Evolutionary conservation across 2,113 vertebrate species (phyloP).

Genomic region (Xerus inauris): DNA sequence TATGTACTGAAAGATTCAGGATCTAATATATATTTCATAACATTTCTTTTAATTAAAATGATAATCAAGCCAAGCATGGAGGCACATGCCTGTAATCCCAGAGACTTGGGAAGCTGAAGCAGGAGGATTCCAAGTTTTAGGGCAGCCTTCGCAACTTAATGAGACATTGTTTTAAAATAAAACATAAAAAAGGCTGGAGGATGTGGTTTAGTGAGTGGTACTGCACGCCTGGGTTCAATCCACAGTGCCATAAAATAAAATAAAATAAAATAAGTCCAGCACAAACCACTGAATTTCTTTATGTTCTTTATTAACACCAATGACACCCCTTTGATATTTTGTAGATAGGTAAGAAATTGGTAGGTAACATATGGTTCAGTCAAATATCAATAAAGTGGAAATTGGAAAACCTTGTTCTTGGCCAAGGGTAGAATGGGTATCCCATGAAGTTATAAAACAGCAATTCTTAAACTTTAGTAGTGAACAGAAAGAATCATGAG

Average conservation of each 20-base stretch:
- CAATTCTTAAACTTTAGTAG: not conserved
- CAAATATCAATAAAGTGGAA: not conserved
- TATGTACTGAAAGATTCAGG: not conserved
- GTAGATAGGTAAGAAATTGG: not conserved
- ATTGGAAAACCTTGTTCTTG: not conserved
- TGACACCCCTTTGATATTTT: not conserved
- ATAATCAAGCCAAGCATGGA: not conserved
- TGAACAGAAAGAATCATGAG: not conserved
- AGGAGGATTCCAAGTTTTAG: too few species aligned
- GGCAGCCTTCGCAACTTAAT: too few species aligned
- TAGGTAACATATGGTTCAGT: not conserved
- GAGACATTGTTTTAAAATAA: too few species aligned
- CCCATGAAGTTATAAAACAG: not conserved
- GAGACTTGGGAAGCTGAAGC: too few species aligned
- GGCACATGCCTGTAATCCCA: too few species aligned
- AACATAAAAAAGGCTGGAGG: too few species aligned
- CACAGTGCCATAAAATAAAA: too few species aligned
- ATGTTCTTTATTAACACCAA: slow-evolving; percentile 17
- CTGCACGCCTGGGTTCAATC: too few species aligned
- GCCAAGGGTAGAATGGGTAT: not conserved
- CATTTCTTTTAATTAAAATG: slow-evolving; percentile 43
- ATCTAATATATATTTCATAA: slow-evolving; percentile 27
- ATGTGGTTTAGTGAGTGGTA: too few species aligned
- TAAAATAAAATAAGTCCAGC: not conserved
- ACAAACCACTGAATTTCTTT: slow-evolving; percentile 23